phyloP scores from a whole-genome alignment of 2,797 vertebrate species.

The Choloepus didactylus region DNA sequence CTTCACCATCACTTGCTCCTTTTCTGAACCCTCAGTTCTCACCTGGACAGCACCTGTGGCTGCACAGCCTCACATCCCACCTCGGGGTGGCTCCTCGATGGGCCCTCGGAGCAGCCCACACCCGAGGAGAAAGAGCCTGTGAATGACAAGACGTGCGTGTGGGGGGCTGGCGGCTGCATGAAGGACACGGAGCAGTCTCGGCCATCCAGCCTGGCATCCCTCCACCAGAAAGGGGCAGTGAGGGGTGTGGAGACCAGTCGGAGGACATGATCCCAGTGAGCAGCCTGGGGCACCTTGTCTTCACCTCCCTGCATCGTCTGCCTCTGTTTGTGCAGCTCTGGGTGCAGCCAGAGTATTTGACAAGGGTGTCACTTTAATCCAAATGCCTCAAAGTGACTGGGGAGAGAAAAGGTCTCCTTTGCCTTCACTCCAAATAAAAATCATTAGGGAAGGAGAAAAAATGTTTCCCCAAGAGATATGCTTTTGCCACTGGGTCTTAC shows the following conservation, averaged over 20 bases:
- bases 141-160: too few relatives aligned
- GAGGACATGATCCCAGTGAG: too few relatives aligned
- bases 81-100: too few relatives aligned
- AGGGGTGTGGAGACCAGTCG: too few relatives aligned
- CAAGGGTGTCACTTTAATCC: constrained; percentile 76
- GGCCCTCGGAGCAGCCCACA: too few relatives aligned
- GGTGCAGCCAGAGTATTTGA: constrained; percentile 66
- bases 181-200: too few relatives aligned
- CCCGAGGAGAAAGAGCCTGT: too few relatives aligned
- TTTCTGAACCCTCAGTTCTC: not conserved
- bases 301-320: constrained; percentile 19
- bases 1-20: too few relatives aligned
- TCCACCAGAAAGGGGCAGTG: too few relatives aligned
- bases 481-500: not conserved
- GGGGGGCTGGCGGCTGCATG: too few relatives aligned
- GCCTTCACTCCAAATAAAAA: constrained; percentile 70
- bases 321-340: constrained; percentile 53
- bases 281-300: too few relatives aligned
- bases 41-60: not conserved
- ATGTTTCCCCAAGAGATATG: not conserved
- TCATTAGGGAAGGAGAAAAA: not conserved
- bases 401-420: constrained; percentile 61
- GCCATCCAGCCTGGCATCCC: too few relatives aligned
- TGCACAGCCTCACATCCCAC: not conserved
- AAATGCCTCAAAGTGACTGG: constrained; percentile 66